Percentiles rank a stretch among this genome's conserved stretches.
These are phyloP conservation scores for Tipula unca DNA, from an alignment of 2,888 invertebrate genomes.

Conservation along the genomic window DNA sequence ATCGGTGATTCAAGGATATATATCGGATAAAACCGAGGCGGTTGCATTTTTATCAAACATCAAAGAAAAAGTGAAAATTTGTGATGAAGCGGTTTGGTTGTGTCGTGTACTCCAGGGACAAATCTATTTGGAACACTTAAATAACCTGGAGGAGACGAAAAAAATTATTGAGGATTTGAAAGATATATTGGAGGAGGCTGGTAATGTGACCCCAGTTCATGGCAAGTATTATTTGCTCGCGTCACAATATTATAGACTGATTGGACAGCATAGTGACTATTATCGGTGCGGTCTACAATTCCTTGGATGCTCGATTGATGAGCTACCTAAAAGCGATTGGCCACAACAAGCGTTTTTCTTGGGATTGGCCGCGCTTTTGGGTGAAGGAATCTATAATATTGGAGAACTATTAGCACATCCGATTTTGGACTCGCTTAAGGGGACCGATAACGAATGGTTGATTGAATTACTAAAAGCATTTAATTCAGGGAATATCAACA, in stretches of 20 bases:
- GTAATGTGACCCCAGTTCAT: conserved; percentile 89
- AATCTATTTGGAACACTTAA: conserved; percentile 65
- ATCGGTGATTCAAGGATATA: conserved; percentile 66
- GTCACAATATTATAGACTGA: conserved; percentile 76
- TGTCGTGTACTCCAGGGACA: conserved; percentile 79
- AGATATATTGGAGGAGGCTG: conserved; percentile 74
- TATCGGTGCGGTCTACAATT: conserved; percentile 88
- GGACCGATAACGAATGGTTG: conserved; percentile 79
- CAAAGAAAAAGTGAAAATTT: conserved; percentile 75
- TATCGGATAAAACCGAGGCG: conserved; percentile 71
- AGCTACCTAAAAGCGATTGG: conserved; percentile 56
- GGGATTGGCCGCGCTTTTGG: conserved; percentile 87
- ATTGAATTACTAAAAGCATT: conserved; percentile 78
- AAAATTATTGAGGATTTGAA: conserved; percentile 83
- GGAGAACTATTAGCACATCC: conserved; percentile 96
- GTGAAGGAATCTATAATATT: conserved; percentile 92
- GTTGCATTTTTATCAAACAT: conserved; percentile 82
- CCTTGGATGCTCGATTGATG: conserved; percentile 63
- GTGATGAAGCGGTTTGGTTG: conserved; percentile 80
- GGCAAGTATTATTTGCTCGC: conserved; percentile 89
- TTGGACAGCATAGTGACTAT: conserved; percentile 86
- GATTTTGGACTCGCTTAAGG: conserved; percentile 74
- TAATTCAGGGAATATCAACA: conserved; percentile 72
- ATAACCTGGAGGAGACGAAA: conserved; percentile 70
- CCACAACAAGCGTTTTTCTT: conserved; percentile 80